Conservation (phyloP, 2,113 vertebrate species). For the Leucoraja erinaceus region DNA sequence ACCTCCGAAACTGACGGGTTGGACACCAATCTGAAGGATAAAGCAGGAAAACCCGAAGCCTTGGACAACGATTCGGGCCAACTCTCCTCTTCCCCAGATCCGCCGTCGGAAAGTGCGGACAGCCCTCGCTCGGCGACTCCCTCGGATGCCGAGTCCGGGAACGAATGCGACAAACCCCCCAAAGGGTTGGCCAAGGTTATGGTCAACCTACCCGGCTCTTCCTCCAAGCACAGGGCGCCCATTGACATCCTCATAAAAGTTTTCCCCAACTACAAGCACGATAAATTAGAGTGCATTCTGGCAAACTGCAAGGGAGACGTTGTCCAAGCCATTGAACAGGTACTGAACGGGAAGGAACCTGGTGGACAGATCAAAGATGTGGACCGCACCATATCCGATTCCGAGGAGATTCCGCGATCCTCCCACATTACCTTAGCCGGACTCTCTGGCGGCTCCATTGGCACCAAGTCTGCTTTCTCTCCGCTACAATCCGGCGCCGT, state of each 20-base stretch:
- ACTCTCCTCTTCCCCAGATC: conserved; percentile 51
- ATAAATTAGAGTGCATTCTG: conserved; percentile 63
- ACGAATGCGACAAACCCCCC: conserved; percentile 64
- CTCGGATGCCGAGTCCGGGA: conserved; percentile 73
- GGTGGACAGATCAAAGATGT: conserved; percentile 45
- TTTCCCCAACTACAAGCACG: conserved; percentile 67
- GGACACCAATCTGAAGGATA: conserved; percentile 44
- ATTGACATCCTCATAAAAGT: conserved; percentile 72
- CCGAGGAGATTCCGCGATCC: conserved; percentile 46
- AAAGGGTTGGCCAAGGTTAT: conserved; percentile 49
- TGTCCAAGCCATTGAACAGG: conserved; percentile 73
- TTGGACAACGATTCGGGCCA: conserved; percentile 45
- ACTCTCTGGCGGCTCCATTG: conserved; percentile 50
- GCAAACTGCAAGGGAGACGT: conserved; percentile 70
- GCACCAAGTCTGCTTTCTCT: conserved; percentile 71
- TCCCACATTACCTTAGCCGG: conserved; percentile 50
- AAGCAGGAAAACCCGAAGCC: conserved; percentile 40
- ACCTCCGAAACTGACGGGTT: conserved; percentile 46
- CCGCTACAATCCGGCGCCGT: conserved; percentile 57
- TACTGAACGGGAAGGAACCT: conserved; percentile 61
- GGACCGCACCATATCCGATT: conserved; percentile 42
- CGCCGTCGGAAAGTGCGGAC: conserved; percentile 57
- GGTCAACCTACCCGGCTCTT: conserved; percentile 37
- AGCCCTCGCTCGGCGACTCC: conserved; percentile 65
- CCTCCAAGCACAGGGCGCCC: conserved; percentile 59